Evolutionary conservation across 2,113 vertebrate genomes (phyloP).

Genomic region (Tychaedon coryphoeus): DNA sequence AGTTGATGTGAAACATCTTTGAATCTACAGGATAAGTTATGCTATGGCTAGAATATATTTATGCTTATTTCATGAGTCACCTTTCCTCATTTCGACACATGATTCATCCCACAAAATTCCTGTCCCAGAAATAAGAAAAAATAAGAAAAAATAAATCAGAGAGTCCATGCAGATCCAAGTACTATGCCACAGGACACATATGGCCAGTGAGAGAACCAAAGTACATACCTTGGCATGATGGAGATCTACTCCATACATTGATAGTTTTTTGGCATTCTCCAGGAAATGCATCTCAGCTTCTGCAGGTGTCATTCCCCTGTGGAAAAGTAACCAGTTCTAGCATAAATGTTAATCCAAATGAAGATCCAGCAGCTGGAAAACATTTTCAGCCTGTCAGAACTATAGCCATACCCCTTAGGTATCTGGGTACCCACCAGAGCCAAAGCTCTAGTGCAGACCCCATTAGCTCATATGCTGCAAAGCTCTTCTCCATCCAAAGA

Average conservation of each 20-base stretch:
- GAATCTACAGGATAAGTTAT: background rate
- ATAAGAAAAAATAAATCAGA: background rate
- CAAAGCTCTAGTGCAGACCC: background rate
- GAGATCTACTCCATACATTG: slow-evolving; percentile 97
- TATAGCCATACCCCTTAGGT: background rate
- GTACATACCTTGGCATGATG: slow-evolving; percentile 92
- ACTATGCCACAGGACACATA: background rate
- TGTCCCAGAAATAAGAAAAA: background rate
- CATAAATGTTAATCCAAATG: background rate
- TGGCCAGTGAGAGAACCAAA: background rate
- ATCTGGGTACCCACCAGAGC: background rate
- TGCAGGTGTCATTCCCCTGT: slow-evolving; percentile 95
- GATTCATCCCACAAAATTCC: background rate
- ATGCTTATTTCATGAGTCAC: background rate
- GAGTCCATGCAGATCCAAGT: background rate
- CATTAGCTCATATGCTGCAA: background rate
- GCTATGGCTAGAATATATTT: background rate
- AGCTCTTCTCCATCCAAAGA: background rate
- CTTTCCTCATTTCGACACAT: background rate
- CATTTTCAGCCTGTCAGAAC: background rate
- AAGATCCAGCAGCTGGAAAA: background rate
- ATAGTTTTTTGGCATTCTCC: slow-evolving; percentile 97
- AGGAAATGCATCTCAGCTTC: slow-evolving; percentile 96
- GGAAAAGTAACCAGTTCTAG: background rate
- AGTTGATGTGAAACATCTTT: background rate